Evolutionary conservation across 2,797 vertebrate genomes (phyloP).

Genomic region (Eutrigla gurnardus): DNA sequence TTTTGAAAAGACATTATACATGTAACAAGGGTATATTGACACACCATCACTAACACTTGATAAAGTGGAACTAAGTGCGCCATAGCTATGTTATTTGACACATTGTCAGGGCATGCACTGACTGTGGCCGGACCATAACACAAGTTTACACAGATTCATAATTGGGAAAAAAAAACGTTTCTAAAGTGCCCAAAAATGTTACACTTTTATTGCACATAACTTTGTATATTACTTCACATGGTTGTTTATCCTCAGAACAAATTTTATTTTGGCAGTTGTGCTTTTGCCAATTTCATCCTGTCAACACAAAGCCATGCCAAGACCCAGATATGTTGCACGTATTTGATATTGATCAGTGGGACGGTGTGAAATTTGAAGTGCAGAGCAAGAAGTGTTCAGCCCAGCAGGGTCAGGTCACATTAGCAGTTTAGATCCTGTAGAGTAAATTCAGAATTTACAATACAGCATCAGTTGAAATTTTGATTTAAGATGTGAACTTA

Average conservation of each 20-base stretch:
- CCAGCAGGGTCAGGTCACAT: constrained; percentile 29
- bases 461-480: neutral
- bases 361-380: constrained; percentile 28
- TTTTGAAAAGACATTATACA: too few relatives aligned
- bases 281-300: neutral
- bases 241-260: neutral
- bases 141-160: too few relatives aligned
- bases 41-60: too few relatives aligned
- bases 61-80: too few relatives aligned
- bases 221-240: neutral
- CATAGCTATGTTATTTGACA: too few relatives aligned
- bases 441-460: neutral
- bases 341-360: constrained; percentile 12
- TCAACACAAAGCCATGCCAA: constrained; percentile 1
- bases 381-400: constrained; percentile 7
- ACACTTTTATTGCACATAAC: neutral
- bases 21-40: too few relatives aligned
- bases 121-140: too few relatives aligned
- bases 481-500: neutral
- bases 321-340: constrained; percentile 15
- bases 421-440: neutral
- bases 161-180: neutral
- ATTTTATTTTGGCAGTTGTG: neutral
- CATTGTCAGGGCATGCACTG: too few relatives aligned
- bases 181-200: neutral